Conservation (phyloP, 1,140 invertebrate genomes). For the Chrysomallon squamiferum region DNA sequence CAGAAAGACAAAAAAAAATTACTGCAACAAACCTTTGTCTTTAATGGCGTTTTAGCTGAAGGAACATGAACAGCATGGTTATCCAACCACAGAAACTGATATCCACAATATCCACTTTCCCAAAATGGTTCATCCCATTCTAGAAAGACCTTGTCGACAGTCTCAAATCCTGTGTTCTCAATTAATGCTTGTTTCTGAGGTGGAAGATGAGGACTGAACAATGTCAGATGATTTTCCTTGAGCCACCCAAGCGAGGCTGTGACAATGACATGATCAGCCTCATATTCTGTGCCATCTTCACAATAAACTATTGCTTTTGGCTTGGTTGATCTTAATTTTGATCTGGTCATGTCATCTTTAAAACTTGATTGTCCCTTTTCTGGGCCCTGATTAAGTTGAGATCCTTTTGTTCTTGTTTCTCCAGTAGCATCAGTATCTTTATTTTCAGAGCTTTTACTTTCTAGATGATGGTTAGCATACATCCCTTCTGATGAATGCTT, state of each 20-base stretch:
- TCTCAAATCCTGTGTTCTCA: background rate
- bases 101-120: background rate
- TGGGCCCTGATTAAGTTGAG: too few relatives aligned
- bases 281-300: background rate
- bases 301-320: background rate
- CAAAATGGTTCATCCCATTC: background rate
- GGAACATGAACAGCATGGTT: background rate
- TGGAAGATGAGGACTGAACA: background rate
- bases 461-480: too few relatives aligned
- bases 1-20: too few relatives aligned
- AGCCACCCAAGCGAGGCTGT: background rate
- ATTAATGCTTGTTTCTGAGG: background rate
- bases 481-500: too few relatives aligned
- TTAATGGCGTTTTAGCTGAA: background rate
- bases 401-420: too few relatives aligned
- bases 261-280: background rate
- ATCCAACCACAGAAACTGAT: constrained; percentile 3
- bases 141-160: background rate
- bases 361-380: too few relatives aligned
- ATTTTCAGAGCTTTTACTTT: too few relatives aligned
- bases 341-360: too few relatives aligned
- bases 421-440: too few relatives aligned
- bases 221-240: background rate
- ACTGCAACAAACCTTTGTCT: background rate
- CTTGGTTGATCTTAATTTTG: too few relatives aligned